These are phyloP conservation scores for Agapostemon virescens DNA, from an alignment of 2,888 invertebrate genomes.

Conservation along the genomic window DNA sequence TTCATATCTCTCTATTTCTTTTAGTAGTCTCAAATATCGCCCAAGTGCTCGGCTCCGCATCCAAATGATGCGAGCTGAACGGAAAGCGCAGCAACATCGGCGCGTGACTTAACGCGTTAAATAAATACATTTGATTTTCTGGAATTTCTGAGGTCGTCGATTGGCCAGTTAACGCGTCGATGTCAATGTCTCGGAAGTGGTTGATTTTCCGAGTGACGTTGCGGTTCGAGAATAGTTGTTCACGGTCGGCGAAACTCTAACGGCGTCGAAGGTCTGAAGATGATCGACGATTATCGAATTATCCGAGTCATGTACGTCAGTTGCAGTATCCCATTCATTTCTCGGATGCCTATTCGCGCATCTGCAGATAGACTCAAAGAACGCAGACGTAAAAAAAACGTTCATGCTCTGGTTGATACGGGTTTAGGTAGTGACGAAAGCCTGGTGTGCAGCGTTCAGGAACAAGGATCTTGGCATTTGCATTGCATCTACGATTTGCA, in stretches of 20 bases:
- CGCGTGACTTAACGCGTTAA: too few species aligned
- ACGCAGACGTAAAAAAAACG: slow-evolving; percentile 21
- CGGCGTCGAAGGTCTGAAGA: background rate
- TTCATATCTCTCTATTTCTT: too few species aligned
- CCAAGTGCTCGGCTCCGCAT: too few species aligned
- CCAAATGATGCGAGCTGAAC: too few species aligned
- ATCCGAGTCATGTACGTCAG: background rate
- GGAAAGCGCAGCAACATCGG: too few species aligned
- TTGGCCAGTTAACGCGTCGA: too few species aligned
- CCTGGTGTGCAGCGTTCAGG: slow-evolving; percentile 59
- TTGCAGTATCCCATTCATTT: background rate
- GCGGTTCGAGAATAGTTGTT: background rate
- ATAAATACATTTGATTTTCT: too few species aligned
- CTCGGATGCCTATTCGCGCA: background rate
- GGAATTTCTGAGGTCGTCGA: too few species aligned
- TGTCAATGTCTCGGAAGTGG: background rate
- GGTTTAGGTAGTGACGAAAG: slow-evolving; percentile 60
- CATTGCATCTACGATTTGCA: slow-evolving; percentile 41
- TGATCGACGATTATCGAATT: background rate
- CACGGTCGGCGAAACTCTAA: background rate
- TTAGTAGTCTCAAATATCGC: too few species aligned
- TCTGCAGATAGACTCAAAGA: background rate
- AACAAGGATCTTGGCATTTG: slow-evolving; percentile 45
- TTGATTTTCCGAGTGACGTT: background rate
- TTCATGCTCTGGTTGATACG: slow-evolving; percentile 64